Base-by-base conservation (phyloP, 2,888 invertebrate genomes). In the Ochropacha duplaris region DNA sequence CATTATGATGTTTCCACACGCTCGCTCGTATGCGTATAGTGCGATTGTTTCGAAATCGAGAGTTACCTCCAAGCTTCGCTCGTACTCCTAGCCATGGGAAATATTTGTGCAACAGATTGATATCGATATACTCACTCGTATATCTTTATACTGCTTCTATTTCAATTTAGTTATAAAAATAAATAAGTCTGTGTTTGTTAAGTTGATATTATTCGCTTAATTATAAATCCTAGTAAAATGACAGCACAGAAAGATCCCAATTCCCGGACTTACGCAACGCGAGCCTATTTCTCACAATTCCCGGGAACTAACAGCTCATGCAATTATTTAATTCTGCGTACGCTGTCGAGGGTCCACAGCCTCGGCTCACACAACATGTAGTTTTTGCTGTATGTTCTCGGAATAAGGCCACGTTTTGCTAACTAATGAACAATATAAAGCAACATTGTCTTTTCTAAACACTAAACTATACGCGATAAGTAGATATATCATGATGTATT, bases 21-120 rank as follows among this genome's bases (percentile, higher is more conserved):
- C 75, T 74, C 65, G 54, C 44, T 62, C 64, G 72, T 76, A 78
- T 84, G 86, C 86, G 87, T 88, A n/a, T n/a, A 83, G 76, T 78
- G 83, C 81, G 80, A 83, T 84, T 86, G 84, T 92, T 89, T 88
- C 85, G 91, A 91, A 91, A 92, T 79, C 85, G 88, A 90, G 87
- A 91, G 90, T 90, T 16, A 16, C 16, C 44, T 19, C 44, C 44
- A 19, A 19, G 19, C 69, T 74, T 75, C 66, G 67, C 67, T 64
- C 63, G 61, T 60, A 62, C 57, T 60, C 57, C 60, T 59, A 59
- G 60, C 64, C 61, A 66, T 68, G 70, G 64, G 73, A 68, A 71
- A 65, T 52, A 68, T 72, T 76, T 70, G 64, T 69, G 69, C 68
- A 72, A 68, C 64, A 55, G 58, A 66, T 69, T 62, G 65, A 63